phyloP scores from a whole-genome alignment of 2,113 vertebrate species.

The Maccullochella peelii region DNA sequence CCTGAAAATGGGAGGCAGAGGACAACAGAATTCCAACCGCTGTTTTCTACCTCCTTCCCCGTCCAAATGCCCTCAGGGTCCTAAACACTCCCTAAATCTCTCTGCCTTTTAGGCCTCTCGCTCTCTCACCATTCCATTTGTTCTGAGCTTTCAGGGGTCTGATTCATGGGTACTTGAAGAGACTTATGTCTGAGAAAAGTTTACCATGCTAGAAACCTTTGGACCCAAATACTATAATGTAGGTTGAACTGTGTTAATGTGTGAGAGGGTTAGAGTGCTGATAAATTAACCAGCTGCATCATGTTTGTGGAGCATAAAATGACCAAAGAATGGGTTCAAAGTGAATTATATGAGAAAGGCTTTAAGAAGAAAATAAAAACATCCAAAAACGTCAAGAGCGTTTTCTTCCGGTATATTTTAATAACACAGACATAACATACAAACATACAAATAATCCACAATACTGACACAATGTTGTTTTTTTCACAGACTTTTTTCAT shows the following conservation, averaged over 20 bases:
- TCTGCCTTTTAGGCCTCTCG: slow-evolving; percentile 38
- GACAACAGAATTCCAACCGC: slow-evolving; percentile 78
- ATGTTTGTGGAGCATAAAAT: slow-evolving; percentile 1
- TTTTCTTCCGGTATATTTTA: slow-evolving; percentile 68
- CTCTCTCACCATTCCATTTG: slow-evolving; percentile 53
- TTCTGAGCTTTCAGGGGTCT: slow-evolving; percentile 58
- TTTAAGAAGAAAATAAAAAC: background rate
- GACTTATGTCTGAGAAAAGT: slow-evolving; percentile 73
- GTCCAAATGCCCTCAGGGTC: slow-evolving; percentile 38
- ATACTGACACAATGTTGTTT: slow-evolving; percentile 58
- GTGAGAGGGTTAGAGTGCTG: background rate
- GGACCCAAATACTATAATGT: slow-evolving; percentile 16
- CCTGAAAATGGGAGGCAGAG: slow-evolving; percentile 65
- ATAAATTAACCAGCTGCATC: background rate
- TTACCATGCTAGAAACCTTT: slow-evolving; percentile 44
- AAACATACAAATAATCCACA: slow-evolving; percentile 74
- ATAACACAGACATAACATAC: slow-evolving; percentile 73
- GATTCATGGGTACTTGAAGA: slow-evolving; percentile 67
- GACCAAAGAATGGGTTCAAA: background rate
- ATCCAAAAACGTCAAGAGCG: background rate
- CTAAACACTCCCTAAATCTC: slow-evolving; percentile 72
- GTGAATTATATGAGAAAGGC: background rate
- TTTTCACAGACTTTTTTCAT: slow-evolving; percentile 42
- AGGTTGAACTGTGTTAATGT: slow-evolving; percentile 21
- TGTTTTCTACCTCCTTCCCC: slow-evolving; percentile 59